A percentile compares a stretch with the other conserved stretches of the same genome.
phyloP scores from a whole-genome alignment of 2,797 vertebrate species.

The Chloroceryle inda region DNA sequence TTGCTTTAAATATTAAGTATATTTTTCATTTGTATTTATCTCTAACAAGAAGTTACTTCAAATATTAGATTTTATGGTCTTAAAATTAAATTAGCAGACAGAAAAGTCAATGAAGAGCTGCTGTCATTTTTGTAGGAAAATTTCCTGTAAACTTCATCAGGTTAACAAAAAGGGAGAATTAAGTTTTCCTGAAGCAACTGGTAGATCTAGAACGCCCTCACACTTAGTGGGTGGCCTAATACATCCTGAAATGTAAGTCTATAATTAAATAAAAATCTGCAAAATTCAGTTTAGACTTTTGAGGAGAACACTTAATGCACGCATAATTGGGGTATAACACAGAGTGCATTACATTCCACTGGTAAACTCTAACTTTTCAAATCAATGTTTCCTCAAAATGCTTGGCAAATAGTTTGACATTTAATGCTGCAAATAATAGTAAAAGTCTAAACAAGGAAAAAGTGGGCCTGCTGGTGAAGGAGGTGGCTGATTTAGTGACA shows the following conservation, averaged over 20 bases:
- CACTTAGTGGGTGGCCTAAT: conserved; percentile 15
- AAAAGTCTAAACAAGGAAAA: background rate
- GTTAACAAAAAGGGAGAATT: background rate
- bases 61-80: background rate
- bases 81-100: background rate
- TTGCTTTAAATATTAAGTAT: background rate
- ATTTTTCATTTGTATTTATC: background rate
- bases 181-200: background rate
- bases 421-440: background rate
- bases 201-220: conserved; percentile 13
- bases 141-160: background rate
- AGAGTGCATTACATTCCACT: background rate
- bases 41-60: background rate
- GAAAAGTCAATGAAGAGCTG: background rate
- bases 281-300: conserved; percentile 22
- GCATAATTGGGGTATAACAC: background rate
- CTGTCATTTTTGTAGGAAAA: background rate
- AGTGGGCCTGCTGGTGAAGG: background rate
- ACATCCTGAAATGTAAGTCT: background rate
- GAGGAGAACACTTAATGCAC: background rate
- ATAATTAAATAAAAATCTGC: conserved; percentile 40
- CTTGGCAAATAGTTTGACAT: background rate
- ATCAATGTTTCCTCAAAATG: background rate
- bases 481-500: background rate
- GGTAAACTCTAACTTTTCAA: background rate